Percentiles rank a stretch among this genome's conserved stretches.
phyloP scores from a whole-genome alignment of 2,113 vertebrate species.

The Crypturellus undulatus region DNA sequence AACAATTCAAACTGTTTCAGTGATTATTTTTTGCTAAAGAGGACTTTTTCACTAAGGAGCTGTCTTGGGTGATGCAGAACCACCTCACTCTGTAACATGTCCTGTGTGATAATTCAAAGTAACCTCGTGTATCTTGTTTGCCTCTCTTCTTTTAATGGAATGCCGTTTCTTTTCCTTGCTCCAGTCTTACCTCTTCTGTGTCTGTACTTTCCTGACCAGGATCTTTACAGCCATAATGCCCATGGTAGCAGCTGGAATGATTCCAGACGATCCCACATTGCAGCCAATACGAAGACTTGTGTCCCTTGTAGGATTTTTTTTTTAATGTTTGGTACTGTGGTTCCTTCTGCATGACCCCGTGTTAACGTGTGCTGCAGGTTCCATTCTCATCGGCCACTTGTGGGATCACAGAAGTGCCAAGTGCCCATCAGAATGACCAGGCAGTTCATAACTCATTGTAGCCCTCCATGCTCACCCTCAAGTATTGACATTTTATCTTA shows the following conservation, averaged over 20 bases:
- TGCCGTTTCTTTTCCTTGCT: constrained; percentile 53
- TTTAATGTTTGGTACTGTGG: constrained; percentile 60
- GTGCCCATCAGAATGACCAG: constrained; percentile 81
- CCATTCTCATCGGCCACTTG: constrained; percentile 85
- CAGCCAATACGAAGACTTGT: constrained; percentile 96
- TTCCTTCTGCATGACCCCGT: constrained; percentile 59
- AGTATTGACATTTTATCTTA: not conserved
- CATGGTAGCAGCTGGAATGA: constrained; percentile 98
- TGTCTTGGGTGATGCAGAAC: constrained; percentile 62
- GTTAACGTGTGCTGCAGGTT: constrained; percentile 63
- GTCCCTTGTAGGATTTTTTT: constrained; percentile 89
- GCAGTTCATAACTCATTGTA: not conserved
- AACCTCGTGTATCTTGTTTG: not conserved
- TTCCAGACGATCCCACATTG: constrained; percentile 97
- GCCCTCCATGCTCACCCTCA: not conserved
- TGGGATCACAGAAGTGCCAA: constrained; percentile 38
- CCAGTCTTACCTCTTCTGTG: constrained; percentile 67
- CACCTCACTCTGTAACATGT: constrained; percentile 22
- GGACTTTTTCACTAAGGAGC: constrained; percentile 22
- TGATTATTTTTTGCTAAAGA: not conserved
- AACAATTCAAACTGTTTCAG: not conserved
- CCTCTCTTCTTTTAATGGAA: constrained; percentile 39
- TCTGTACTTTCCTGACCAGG: constrained; percentile 89
- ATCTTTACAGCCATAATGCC: constrained; percentile 99
- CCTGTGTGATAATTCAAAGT: constrained; percentile 16